Evolutionary conservation across 2,797 vertebrate species (phyloP), one percentile per base, ranked within the genome.

Genomic region (Astyanax mexicanus): DNA sequence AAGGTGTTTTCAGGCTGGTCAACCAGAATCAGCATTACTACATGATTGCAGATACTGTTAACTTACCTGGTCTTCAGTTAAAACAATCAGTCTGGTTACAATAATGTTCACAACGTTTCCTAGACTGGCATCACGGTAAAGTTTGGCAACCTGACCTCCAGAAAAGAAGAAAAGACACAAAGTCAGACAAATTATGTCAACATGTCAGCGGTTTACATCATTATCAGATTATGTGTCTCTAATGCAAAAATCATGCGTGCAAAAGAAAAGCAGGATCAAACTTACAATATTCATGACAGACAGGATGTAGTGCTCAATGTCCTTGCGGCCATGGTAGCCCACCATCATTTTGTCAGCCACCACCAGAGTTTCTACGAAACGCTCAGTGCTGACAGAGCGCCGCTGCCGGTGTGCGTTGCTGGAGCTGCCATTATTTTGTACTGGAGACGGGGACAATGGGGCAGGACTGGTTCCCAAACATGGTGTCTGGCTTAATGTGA

Each of bases 91-190:
- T 66, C 98, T 94, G 68, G 96, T 98, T 91, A 99, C 96, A 90
- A 99, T 96, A 89, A 99, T 98, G 95, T 98, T 99, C 95, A 99
- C 96, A 97, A 98, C 95, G 94, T 99, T 99, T 97, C 98, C 97
- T 93, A 99, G 97, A 92, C 98, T 99, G 97, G 97, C 95, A 95
- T 99, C 98, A 92, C 95, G 96, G 89, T 98, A 99, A 96, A 99
- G 98, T 99, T 99, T 98, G 96, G 98, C 97, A 99, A 99, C 98
- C 98, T 99, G 98, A 98, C 98, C 97, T 99, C 98, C 97, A 99
- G 95, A 98, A 99, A 98, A 99, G 94, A 99, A 98, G 94, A 95
- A 98, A 98, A 98, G 93, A 94, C 94, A 98, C 91, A 98, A 98
- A 98, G 96, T 99, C 96, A 98, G 97, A 96, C 96, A 96, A 95